A percentile compares a stretch with the other conserved stretches of the same genome.
These are phyloP conservation scores for Neoaliturus tenellus DNA, from an alignment of 2,888 invertebrate species.

Conservation along the genomic window DNA sequence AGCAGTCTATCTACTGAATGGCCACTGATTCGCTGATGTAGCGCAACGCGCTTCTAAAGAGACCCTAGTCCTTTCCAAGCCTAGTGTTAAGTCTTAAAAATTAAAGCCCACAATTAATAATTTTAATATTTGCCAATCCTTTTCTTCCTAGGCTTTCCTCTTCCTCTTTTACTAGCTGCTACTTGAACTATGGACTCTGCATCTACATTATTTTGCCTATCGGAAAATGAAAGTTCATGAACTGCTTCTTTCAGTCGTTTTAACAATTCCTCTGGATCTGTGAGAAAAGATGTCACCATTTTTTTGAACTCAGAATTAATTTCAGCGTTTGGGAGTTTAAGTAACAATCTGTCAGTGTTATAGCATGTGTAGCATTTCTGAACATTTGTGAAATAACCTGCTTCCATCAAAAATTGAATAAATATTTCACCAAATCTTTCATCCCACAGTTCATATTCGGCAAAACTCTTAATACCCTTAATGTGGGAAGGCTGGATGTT, in stretches of 20 bases:
- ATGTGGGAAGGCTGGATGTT: not conserved
- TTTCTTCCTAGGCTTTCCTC: not conserved
- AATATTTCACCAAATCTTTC: not conserved
- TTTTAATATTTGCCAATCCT: not conserved
- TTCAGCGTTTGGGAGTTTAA: conserved; percentile 11
- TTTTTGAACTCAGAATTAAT: not conserved
- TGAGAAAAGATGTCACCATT: not conserved
- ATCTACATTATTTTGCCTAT: not conserved
- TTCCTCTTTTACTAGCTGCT: not conserved
- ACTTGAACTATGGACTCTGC: not conserved
- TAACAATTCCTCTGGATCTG: conserved; percentile 3
- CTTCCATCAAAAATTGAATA: not conserved
- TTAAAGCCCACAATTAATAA: no score
- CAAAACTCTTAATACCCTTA: not conserved
- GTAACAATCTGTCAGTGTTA: not conserved
- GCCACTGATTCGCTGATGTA: no score
- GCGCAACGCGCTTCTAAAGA: no score
- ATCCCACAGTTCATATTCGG: conserved; percentile 30
- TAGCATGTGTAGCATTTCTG: not conserved
- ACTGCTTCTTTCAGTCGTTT: conserved; percentile 28
- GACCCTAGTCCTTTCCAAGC: no score
- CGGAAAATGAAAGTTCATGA: conserved; percentile 3
- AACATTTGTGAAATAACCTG: not conserved
- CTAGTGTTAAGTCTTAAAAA: no score
- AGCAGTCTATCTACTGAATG: no score